Percentiles rank a stretch among this genome's conserved stretches.
Evolutionary conservation across 2,113 vertebrate species (phyloP).

Genomic region (Tamias sibiricus): DNA sequence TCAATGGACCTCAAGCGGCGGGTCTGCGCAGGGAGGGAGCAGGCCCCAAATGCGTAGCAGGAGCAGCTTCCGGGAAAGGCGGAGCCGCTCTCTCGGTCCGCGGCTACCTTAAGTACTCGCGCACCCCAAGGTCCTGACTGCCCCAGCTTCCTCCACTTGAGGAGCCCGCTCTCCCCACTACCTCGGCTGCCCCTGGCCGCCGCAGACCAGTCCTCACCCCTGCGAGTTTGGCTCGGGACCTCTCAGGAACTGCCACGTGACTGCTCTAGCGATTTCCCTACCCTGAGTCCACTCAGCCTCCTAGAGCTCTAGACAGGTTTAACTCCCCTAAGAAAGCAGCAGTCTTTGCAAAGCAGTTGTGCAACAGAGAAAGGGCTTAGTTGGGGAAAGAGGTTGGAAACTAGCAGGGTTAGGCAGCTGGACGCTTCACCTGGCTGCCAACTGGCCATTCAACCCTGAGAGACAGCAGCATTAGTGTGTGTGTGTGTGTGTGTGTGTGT

Average conservation of each 20-base stretch:
- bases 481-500: neutral
- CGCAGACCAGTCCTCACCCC: rapidly evolving
- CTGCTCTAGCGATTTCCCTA: neutral
- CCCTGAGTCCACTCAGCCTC: neutral
- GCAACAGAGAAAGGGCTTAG: neutral
- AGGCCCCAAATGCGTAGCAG: rapidly evolving
- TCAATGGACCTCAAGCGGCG: rapidly evolving
- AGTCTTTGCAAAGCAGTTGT: neutral
- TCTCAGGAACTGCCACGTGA: neutral
- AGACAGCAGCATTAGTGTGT: neutral
- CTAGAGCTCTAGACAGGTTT: neutral
- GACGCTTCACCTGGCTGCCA: neutral
- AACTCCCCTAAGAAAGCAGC: neutral
- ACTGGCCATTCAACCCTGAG: neutral
- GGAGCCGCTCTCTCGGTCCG: neutral
- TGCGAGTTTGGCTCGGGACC: neutral
- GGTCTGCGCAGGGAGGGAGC: rapidly evolving
- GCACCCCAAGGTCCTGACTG: rapidly evolving
- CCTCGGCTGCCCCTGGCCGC: neutral
- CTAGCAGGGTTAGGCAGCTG: neutral
- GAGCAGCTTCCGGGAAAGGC: constrained; percentile 45
- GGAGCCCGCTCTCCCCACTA: neutral
- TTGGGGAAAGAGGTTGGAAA: neutral
- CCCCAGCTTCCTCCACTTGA: neutral
- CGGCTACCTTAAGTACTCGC: neutral